phyloP scores from a whole-genome alignment of 2,888 invertebrate species.

The Leucophenga maculata region DNA sequence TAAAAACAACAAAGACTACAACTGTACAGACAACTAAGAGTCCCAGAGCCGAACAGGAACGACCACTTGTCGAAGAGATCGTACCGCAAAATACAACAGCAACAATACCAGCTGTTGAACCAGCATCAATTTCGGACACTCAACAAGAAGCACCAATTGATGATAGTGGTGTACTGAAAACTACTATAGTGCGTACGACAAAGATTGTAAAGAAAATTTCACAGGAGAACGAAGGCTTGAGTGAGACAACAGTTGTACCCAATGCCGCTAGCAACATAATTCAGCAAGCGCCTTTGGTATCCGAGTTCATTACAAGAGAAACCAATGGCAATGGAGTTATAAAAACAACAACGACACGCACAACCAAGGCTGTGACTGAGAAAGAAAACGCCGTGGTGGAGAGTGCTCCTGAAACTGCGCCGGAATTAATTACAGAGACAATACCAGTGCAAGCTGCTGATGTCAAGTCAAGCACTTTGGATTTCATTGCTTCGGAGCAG shows the following conservation, averaged over 20 bases:
- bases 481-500: constrained; percentile 49
- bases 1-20: constrained; percentile 57
- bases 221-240: constrained; percentile 52
- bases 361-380: constrained; percentile 50
- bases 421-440: constrained; percentile 10
- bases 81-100: background rate
- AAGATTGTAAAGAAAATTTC: constrained; percentile 63
- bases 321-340: constrained; percentile 54
- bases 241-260: constrained; percentile 41
- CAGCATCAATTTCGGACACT: constrained; percentile 13
- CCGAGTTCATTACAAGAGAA: constrained; percentile 56
- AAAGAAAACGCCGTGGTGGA: constrained; percentile 27
- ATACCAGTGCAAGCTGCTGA: background rate
- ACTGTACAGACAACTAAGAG: constrained; percentile 52
- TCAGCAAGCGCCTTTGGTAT: constrained; percentile 46
- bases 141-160: constrained; percentile 31
- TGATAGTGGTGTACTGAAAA: constrained; percentile 50
- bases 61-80: constrained; percentile 26
- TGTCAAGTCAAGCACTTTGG: constrained; percentile 41
- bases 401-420: constrained; percentile 3
- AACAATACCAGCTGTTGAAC: background rate
- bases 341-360: constrained; percentile 52
- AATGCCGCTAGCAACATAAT: constrained; percentile 37
- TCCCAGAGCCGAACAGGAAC: constrained; percentile 44
- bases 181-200: constrained; percentile 55